phyloP scores from a whole-genome alignment of 2,797 vertebrate species.

The Takifugu ocellatus region DNA sequence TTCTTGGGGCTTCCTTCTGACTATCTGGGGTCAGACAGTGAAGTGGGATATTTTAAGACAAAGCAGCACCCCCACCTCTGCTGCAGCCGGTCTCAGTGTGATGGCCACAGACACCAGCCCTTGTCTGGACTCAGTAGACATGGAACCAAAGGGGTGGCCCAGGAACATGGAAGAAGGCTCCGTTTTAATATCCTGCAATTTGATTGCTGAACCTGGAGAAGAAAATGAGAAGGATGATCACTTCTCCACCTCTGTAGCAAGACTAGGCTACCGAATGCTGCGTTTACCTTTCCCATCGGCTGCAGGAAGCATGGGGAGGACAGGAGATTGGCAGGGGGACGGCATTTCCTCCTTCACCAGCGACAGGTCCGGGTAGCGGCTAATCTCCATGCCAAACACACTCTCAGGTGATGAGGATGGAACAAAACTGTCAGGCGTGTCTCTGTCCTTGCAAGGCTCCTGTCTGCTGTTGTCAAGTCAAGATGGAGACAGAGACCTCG shows the following conservation, averaged over 20 bases:
- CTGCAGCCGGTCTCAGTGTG: slow-evolving; percentile 93
- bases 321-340: slow-evolving; percentile 89
- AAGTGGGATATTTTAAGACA: background rate
- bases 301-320: slow-evolving; percentile 93
- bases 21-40: too few species aligned
- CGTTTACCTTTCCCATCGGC: slow-evolving; percentile 85
- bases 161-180: slow-evolving; percentile 86
- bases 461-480: slow-evolving; percentile 72
- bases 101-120: slow-evolving; percentile 97
- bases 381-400: slow-evolving; percentile 92
- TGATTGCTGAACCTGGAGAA: slow-evolving; percentile 82
- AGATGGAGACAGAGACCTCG: background rate
- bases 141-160: slow-evolving; percentile 80
- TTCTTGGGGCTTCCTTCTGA: too few species aligned
- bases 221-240: background rate
- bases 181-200: slow-evolving; percentile 87
- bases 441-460: slow-evolving; percentile 88
- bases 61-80: slow-evolving; percentile 81
- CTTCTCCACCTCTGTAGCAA: background rate
- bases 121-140: slow-evolving; percentile 85
- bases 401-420: slow-evolving; percentile 98
- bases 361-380: slow-evolving; percentile 91
- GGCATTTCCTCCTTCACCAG: slow-evolving; percentile 90
- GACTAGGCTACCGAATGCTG: slow-evolving; percentile 3
- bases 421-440: slow-evolving; percentile 96